Evolutionary conservation across 2,888 invertebrate genomes (phyloP).

Genomic region (Prionchulus punctatus): DNA sequence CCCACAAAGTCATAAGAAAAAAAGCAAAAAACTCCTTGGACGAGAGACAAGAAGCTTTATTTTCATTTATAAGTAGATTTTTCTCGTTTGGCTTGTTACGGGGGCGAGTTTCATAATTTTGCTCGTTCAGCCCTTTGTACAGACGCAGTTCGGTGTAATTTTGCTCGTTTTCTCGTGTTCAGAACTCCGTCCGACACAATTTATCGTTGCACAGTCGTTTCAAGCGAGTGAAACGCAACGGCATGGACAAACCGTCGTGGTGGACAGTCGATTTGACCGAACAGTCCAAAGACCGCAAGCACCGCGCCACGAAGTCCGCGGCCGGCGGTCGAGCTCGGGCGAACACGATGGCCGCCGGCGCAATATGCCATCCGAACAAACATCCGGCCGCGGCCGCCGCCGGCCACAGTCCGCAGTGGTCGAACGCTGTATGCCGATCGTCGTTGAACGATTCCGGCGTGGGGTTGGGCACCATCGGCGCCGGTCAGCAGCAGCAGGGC

Average conservation of each 20-base stretch:
- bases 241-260: conserved; percentile 5
- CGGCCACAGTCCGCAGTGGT: no score
- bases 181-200: conserved; percentile 5
- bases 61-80: no score
- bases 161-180: neutral
- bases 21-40: no score
- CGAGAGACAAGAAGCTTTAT: no score
- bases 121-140: no score
- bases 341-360: neutral
- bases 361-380: neutral
- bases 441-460: no score
- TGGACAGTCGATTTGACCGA: neutral
- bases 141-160: no score
- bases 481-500: neutral
- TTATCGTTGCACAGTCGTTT: conserved; percentile 3
- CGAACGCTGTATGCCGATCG: no score
- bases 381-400: neutral
- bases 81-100: no score
- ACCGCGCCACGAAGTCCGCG: no score
- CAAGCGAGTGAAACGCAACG: conserved; percentile 4
- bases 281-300: neutral
- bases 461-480: neutral
- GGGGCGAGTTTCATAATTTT: no score
- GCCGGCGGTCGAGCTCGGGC: neutral
- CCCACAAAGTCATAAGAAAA: no score